phyloP scores from a whole-genome alignment of 2,113 vertebrate species.

The Athene cunicularia region DNA sequence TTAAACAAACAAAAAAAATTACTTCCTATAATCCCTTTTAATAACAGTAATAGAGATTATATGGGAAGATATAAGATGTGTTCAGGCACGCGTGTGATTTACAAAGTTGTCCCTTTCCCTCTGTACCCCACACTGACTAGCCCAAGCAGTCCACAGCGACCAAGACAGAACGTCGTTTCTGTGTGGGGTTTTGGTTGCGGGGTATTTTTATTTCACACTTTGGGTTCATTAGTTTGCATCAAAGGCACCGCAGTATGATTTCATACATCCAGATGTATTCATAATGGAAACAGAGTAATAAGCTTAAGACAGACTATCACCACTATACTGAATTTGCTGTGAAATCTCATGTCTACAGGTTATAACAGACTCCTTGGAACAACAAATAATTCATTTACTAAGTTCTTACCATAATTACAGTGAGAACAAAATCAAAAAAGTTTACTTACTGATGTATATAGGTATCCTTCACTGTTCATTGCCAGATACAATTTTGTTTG shows the following conservation, averaged over 20 bases:
- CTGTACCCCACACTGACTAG: neutral
- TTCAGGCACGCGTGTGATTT: neutral
- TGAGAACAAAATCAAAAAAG: neutral
- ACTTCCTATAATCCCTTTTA: neutral
- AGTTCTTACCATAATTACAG: neutral
- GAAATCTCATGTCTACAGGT: neutral
- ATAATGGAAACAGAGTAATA: neutral
- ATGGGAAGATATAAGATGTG: neutral
- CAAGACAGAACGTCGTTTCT: neutral
- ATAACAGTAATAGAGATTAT: neutral
- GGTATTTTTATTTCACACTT: neutral
- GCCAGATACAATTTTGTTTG: slow-evolving; percentile 98
- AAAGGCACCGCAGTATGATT: neutral
- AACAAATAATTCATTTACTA: neutral
- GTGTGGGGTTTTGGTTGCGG: neutral
- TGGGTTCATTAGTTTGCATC: neutral
- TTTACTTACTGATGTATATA: slow-evolving; percentile 96
- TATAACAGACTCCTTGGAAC: neutral
- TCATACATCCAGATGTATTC: neutral
- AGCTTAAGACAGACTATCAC: neutral
- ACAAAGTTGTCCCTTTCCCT: neutral
- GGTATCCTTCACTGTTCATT: slow-evolving; percentile 98
- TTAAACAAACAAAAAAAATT: neutral
- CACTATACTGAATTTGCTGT: neutral
- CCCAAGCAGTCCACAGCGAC: neutral